Evolutionary conservation across 2,113 vertebrate species (phyloP).

Genomic region (Cheilinus undulatus): DNA sequence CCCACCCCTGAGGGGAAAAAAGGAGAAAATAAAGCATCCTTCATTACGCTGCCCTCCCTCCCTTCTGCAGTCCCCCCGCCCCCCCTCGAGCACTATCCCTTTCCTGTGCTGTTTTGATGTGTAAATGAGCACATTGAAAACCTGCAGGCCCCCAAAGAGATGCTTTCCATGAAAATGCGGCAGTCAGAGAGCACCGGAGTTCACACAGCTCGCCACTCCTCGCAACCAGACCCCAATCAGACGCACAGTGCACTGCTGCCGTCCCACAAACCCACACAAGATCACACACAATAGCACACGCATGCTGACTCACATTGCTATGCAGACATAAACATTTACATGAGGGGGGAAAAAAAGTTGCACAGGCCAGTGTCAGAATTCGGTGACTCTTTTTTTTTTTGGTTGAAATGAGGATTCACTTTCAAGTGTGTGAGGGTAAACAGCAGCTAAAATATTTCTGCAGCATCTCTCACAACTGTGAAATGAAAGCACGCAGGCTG

Average conservation of each 20-base stretch:
- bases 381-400: conserved; percentile 18
- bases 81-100: conserved; percentile 83
- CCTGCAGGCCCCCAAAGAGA: conserved; percentile 84
- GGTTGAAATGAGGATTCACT: conserved; percentile 31
- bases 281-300: conserved; percentile 12
- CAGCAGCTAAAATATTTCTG: conserved; percentile 46
- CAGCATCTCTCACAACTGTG: conserved; percentile 29
- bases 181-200: conserved; percentile 76
- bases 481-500: conserved; percentile 40
- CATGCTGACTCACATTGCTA: conserved; percentile 28
- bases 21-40: conserved; percentile 84
- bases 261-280: conserved; percentile 32
- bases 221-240: conserved; percentile 67
- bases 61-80: conserved; percentile 61
- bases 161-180: conserved; percentile 86
- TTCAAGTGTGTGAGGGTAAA: conserved; percentile 35
- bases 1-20: conserved; percentile 70
- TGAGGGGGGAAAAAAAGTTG: neutral
- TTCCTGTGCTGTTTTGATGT: conserved; percentile 86
- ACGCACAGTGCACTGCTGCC: conserved; percentile 34
- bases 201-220: conserved; percentile 72
- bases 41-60: conserved; percentile 81
- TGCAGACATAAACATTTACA: conserved; percentile 44
- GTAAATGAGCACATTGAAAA: conserved; percentile 88
- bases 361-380: neutral